phyloP scores from a whole-genome alignment of 1,140 invertebrate genomes.

The Procambarus virginalis region DNA sequence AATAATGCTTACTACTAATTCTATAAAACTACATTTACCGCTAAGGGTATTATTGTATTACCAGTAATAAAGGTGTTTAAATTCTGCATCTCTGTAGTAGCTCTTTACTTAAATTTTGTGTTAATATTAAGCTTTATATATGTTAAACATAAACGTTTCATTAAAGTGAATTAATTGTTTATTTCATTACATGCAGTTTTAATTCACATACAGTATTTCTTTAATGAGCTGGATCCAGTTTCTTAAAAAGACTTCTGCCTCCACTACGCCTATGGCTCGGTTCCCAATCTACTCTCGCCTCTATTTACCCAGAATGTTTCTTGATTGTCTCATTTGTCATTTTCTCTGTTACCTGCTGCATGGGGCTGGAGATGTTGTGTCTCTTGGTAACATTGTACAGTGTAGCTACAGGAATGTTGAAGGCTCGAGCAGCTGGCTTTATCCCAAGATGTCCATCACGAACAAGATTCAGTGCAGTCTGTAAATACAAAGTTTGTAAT shows the following conservation, averaged over 20 bases:
- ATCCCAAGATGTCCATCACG: constrained; percentile 52
- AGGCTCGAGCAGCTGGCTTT: constrained; percentile 53
- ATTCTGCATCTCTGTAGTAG: too few species aligned
- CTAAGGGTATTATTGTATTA: too few species aligned
- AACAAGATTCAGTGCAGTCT: constrained; percentile 55
- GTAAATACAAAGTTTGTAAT: not conserved
- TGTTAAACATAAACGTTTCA: not conserved
- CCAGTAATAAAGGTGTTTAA: too few species aligned
- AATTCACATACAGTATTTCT: too few species aligned
- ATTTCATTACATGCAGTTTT: not conserved
- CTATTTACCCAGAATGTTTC: constrained; percentile 1
- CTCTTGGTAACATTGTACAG: constrained; percentile 51
- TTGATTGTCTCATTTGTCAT: not conserved
- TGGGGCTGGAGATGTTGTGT: constrained; percentile 34
- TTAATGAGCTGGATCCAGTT: not conserved
- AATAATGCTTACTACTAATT: too few species aligned
- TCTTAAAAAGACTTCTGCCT: not conserved
- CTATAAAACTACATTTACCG: too few species aligned
- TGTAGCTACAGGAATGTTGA: constrained; percentile 58
- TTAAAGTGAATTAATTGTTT: not conserved
- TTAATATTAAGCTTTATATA: not conserved
- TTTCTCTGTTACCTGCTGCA: constrained; percentile 47
- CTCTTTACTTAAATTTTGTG: not conserved
- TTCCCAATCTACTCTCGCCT: not conserved
- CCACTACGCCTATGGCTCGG: not conserved